Conservation (phyloP, 2,113 vertebrate genomes). For the Nyctereutes procyonoides region DNA sequence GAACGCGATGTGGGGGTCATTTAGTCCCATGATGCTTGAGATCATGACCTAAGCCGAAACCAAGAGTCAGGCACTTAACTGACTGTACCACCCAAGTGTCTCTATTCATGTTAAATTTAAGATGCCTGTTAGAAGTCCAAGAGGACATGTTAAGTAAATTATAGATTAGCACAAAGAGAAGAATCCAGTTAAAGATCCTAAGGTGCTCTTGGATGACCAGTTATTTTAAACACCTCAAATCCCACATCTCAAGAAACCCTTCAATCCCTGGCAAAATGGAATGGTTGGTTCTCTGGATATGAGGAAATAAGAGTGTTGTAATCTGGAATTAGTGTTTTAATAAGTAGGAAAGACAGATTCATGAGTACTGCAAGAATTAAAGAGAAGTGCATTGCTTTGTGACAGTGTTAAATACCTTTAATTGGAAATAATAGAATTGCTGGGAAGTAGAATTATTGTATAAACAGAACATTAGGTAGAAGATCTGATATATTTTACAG, state of each 20-base stretch:
- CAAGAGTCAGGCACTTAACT: neutral
- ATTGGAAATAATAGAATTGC: neutral
- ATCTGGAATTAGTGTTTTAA: slow-evolving; percentile 25
- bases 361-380: neutral
- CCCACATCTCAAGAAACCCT: neutral
- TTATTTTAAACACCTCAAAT: neutral
- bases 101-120: neutral
- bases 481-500: slow-evolving; percentile 12
- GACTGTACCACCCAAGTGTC: neutral
- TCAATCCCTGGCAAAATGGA: neutral
- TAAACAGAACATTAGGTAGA: slow-evolving; percentile 7
- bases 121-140: neutral
- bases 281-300: neutral
- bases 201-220: neutral
- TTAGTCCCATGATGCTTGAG: neutral
- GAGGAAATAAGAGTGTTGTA: neutral
- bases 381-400: slow-evolving; percentile 3
- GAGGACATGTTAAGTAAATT: neutral
- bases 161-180: neutral
- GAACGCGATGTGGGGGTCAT: neutral
- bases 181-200: neutral
- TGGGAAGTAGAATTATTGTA: neutral
- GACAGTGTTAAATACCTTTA: neutral
- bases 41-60: neutral
- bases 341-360: neutral